Evolutionary conservation across 2,797 vertebrate genomes (phyloP).

Genomic region (Sphenodon punctatus): DNA sequence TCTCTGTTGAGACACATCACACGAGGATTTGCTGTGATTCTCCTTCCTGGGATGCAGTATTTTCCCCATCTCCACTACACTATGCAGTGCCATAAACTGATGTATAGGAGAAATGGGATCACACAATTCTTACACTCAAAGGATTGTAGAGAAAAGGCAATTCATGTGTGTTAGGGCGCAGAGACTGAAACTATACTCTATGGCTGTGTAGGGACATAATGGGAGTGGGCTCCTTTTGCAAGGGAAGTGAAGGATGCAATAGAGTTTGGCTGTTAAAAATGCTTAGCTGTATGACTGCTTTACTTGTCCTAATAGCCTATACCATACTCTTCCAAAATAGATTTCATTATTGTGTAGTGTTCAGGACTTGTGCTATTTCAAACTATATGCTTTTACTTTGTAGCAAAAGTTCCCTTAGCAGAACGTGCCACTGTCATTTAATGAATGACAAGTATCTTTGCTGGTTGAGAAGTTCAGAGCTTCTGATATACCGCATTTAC

Average conservation of each 20-base stretch:
- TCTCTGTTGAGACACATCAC: too few relatives aligned
- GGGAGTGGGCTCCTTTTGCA: neutral
- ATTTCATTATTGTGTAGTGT: neutral
- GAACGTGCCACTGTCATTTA: neutral
- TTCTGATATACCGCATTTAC: neutral
- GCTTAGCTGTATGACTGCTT: neutral
- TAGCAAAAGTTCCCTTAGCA: neutral
- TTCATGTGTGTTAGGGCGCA: neutral
- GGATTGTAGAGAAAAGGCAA: neutral
- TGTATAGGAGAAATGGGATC: too few relatives aligned
- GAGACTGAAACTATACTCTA: neutral
- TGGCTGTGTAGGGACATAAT: neutral
- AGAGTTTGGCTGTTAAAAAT: neutral
- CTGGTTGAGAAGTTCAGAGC: conserved; percentile 2
- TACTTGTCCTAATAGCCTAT: neutral
- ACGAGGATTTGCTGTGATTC: too few relatives aligned
- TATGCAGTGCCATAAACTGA: neutral
- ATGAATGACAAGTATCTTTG: neutral
- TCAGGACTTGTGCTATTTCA: neutral
- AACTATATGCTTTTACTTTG: neutral
- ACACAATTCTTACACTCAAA: neutral
- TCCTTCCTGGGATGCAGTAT: neutral
- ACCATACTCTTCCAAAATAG: neutral
- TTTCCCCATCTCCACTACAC: neutral
- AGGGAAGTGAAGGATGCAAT: neutral